These are phyloP conservation scores for Ceratina australensis DNA, from an alignment of 1,140 invertebrate species.

Conservation along the genomic window DNA sequence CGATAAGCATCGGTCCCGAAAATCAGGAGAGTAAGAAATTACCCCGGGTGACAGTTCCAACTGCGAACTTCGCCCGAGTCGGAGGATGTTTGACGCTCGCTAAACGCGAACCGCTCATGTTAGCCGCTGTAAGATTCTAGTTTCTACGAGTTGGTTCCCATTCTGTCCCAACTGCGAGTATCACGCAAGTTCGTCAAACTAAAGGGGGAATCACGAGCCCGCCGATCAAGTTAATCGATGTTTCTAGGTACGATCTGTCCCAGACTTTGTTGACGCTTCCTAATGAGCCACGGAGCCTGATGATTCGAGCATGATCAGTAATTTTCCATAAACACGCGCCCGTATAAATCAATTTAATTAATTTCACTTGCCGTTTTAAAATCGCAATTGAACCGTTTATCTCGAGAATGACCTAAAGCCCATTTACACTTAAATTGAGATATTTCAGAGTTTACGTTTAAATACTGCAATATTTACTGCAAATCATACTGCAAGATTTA, in stretches of 20 bases:
- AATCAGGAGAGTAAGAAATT: constrained; percentile 22
- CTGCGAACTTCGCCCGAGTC: background rate
- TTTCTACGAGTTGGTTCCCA: constrained; percentile 1
- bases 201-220: background rate
- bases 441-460: too few relatives aligned
- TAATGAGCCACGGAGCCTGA: too few relatives aligned
- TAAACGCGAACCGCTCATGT: background rate
- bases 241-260: background rate
- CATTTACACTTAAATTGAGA: too few relatives aligned
- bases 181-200: constrained; percentile 19
- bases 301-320: too few relatives aligned
- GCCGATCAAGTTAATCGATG: constrained; percentile 14
- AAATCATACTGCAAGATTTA: too few relatives aligned
- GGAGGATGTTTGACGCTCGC: background rate
- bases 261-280: too few relatives aligned
- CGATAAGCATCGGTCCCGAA: background rate
- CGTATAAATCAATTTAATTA: too few relatives aligned
- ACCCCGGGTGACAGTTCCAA: background rate
- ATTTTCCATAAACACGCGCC: too few relatives aligned
- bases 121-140: constrained; percentile 15
- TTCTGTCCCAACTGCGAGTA: background rate
- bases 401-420: too few relatives aligned
- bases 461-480: too few relatives aligned
- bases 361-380: too few relatives aligned
- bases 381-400: too few relatives aligned